A percentile compares a stretch with the other conserved stretches of the same genome.
Conservation (phyloP, 1,140 invertebrate species). For the Drosophila gunungcola region DNA sequence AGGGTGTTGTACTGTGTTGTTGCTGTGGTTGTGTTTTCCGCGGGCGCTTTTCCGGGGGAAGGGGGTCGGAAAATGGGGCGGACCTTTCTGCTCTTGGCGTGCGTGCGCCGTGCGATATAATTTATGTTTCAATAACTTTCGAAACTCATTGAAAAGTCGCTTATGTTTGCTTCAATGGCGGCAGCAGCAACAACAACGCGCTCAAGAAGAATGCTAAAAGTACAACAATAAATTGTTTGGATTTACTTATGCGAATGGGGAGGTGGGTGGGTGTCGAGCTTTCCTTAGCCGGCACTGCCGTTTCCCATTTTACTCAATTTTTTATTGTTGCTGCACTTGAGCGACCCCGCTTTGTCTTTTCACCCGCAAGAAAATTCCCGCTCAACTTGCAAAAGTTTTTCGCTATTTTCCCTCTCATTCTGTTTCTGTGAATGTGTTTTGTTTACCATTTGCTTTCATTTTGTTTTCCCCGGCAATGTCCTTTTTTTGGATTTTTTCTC, state of each 20-base stretch:
- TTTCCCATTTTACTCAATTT: constrained; percentile 83
- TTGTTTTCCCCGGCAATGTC: constrained; percentile 33
- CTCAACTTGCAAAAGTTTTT: constrained; percentile 81
- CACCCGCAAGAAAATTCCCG: constrained; percentile 64
- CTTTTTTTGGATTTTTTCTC: constrained; percentile 11
- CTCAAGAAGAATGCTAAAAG: constrained; percentile 80
- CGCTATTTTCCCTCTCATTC: constrained; percentile 60
- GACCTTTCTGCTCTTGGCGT: constrained; percentile 62
- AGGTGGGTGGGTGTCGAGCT: constrained; percentile 10
- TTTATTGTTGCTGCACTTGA: constrained; percentile 80
- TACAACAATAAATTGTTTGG: constrained; percentile 82
- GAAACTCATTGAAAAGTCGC: constrained; percentile 82
- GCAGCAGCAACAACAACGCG: constrained; percentile 59
- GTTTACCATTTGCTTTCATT: constrained; percentile 75
- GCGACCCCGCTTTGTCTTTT: constrained; percentile 73
- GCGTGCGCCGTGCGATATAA: constrained; percentile 81
- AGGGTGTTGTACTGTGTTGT: constrained; percentile 61
- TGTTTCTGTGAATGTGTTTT: constrained; percentile 69
- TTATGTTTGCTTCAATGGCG: constrained; percentile 81
- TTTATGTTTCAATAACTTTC: constrained; percentile 83
- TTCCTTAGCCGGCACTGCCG: constrained; percentile 55
- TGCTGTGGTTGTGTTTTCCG: constrained; percentile 57
- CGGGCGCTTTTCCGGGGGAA: constrained; percentile 9
- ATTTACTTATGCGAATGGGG: constrained; percentile 64
- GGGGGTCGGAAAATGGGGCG: constrained; percentile 4